phyloP scores from a whole-genome alignment of 1,140 invertebrate species.

The Solenopsis fugax region DNA sequence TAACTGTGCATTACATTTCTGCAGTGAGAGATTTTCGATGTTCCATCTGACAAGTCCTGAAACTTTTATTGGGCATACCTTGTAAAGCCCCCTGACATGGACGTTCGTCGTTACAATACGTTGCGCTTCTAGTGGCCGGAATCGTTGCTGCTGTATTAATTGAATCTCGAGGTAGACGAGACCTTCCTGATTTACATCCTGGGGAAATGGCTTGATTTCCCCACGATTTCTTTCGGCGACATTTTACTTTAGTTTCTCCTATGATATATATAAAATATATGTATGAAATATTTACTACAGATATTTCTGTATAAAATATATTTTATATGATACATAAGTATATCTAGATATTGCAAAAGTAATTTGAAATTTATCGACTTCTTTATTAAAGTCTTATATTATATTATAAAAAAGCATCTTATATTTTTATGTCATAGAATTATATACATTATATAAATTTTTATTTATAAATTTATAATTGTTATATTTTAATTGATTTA shows the following conservation, averaged over 20 bases:
- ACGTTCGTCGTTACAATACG: slow-evolving; percentile 32
- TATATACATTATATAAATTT: neutral
- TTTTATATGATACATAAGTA: neutral
- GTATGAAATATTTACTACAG: neutral
- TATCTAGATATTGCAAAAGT: neutral
- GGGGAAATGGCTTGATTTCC: neutral
- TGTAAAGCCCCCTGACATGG: slow-evolving; percentile 21
- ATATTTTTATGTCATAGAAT: neutral
- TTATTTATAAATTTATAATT: neutral
- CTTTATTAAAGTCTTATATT: neutral
- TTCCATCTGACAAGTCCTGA: slow-evolving; percentile 19
- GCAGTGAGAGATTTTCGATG: slow-evolving; percentile 37
- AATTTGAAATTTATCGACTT: neutral
- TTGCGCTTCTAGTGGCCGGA: neutral
- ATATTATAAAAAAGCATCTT: neutral
- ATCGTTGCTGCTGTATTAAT: slow-evolving; percentile 45
- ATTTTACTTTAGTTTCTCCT: slow-evolving; percentile 1
- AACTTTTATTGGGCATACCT: slow-evolving; percentile 55
- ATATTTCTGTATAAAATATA: neutral
- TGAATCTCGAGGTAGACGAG: slow-evolving; percentile 30
- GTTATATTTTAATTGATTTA: neutral
- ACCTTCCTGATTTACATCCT: slow-evolving; percentile 27
- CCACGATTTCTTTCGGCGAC: neutral
- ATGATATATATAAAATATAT: neutral
- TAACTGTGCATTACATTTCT: slow-evolving; percentile 23